A percentile compares a stretch with the other conserved stretches of the same genome.
These are phyloP conservation scores for Nasonia longicornis DNA, from an alignment of 1,140 invertebrate species.

Conservation along the genomic window DNA sequence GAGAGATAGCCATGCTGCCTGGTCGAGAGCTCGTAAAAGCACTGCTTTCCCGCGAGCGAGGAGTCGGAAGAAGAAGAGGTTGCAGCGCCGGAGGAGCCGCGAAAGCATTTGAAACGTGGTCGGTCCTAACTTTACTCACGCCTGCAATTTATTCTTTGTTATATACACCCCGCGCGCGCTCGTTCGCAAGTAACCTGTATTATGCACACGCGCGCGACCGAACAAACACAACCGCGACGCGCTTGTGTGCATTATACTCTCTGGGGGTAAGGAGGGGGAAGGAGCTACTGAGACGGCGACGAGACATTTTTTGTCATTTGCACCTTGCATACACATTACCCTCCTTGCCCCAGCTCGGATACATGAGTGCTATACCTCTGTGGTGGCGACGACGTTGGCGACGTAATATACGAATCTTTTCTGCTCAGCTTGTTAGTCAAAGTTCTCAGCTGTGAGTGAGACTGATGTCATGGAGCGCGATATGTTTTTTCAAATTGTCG, in stretches of 20 bases:
- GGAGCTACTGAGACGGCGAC: neutral
- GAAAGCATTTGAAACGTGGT: constrained; percentile 32
- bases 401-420: constrained; percentile 27
- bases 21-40: constrained; percentile 31
- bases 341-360: neutral
- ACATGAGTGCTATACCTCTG: neutral
- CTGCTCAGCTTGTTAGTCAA: constrained; percentile 21
- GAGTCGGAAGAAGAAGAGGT: neutral
- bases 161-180: neutral
- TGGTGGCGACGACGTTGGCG: neutral
- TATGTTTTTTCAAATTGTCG: constrained; percentile 1
- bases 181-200: neutral
- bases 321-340: constrained; percentile 29
- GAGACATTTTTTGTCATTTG: constrained; percentile 43
- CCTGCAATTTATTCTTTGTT: constrained; percentile 34
- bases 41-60: constrained; percentile 17
- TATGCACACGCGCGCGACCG: neutral
- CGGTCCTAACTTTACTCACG: constrained; percentile 33
- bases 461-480: neutral
- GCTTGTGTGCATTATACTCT: no score
- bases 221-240: neutral
- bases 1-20: constrained; percentile 14
- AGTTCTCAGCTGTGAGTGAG: constrained; percentile 22
- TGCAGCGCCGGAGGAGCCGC: neutral
- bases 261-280: neutral